Base-by-base conservation (phyloP, 37 sponge, comb jelly and placozoan genomes). In the Cliona cf. orientalis region DNA sequence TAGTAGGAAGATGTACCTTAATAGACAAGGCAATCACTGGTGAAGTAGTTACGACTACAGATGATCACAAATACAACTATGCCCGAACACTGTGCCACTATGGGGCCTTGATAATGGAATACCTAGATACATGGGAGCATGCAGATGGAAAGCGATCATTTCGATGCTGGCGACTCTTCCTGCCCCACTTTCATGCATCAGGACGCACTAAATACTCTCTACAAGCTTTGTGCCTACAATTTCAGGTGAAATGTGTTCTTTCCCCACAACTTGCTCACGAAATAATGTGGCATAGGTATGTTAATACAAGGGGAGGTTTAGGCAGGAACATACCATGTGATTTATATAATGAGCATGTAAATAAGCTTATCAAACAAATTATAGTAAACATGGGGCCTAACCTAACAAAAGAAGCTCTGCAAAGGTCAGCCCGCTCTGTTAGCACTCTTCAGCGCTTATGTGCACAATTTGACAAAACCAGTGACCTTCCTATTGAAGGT, bases 291-390 rank as follows among this genome's bases (percentile, higher is more conserved):
- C 9, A 72, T 67, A 9, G 79, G 9, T 78, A 71, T 72, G 40
- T 78, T 5, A 78, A 78, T 28, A 78, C 61, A 26, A 5, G 71
- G 11, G 79, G 79, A 17, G 79, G 79, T 31, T 14, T 59, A 32
- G 79, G 79, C 6, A 72, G 42, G 21, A 78, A 78, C 43, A 78
- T 78, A 25, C 79, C 65, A 60, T 69, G 65, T 35, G 79, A 78
- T 37, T 26, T 78, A 7, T 32, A n/a, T n/a, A n/a, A 78, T 64
- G 79, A 78, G 66, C 79, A 78, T 36, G 34, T 64, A 6, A 69
- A 69, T 19, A 78, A 78, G 40, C 32, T 64, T 60, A 22, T 71
- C 14, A 78, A 78, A 38, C 5, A 78, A 7, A 35, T 78, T 12
- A 40, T 78, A 21, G 11, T 21, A 6, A 78, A 64, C 28, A 78